A percentile compares a stretch with the other conserved stretches of the same genome.
phyloP scores from a whole-genome alignment of 2,797 vertebrate species.

The Diceros bicornis region DNA sequence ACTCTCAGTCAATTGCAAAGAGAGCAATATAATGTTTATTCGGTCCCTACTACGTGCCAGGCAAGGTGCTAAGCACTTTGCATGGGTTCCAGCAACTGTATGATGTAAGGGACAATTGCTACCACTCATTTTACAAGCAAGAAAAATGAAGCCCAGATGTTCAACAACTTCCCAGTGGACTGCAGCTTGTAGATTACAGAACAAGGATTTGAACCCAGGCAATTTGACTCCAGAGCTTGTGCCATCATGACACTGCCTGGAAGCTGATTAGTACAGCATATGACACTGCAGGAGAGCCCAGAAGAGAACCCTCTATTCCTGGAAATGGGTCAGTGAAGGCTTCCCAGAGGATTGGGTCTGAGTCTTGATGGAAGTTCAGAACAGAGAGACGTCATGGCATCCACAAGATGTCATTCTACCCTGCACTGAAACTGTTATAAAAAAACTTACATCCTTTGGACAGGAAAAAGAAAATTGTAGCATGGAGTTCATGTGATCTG shows the following conservation, averaged over 20 bases:
- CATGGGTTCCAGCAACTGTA: not conserved
- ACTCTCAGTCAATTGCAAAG: not conserved
- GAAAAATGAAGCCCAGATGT: slow-evolving; percentile 2
- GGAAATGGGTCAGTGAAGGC: slow-evolving; percentile 59
- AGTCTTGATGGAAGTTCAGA: slow-evolving; percentile 35
- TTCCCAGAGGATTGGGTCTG: slow-evolving; percentile 63
- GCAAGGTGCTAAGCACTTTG: not conserved
- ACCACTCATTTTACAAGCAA: not conserved
- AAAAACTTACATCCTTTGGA: slow-evolving; percentile 54
- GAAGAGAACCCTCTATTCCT: slow-evolving; percentile 53
- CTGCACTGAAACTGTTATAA: slow-evolving; percentile 14
- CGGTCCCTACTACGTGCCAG: not conserved
- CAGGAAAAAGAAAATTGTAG: not conserved
- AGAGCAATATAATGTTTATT: slow-evolving; percentile 5
- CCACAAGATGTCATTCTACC: slow-evolving; percentile 52
- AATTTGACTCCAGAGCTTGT: not conserved
- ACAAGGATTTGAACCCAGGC: slow-evolving; percentile 55
- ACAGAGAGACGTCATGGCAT: slow-evolving; percentile 60
- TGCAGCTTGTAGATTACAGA: not conserved
- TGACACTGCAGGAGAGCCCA: not conserved
- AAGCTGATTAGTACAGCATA: slow-evolving; percentile 39
- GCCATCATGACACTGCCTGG: slow-evolving; percentile 49
- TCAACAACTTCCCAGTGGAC: not conserved
- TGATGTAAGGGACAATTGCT: not conserved
- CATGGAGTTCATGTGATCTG: slow-evolving; percentile 47